phyloP scores from a whole-genome alignment of 2,888 invertebrate species.

The Panopea generosa region DNA sequence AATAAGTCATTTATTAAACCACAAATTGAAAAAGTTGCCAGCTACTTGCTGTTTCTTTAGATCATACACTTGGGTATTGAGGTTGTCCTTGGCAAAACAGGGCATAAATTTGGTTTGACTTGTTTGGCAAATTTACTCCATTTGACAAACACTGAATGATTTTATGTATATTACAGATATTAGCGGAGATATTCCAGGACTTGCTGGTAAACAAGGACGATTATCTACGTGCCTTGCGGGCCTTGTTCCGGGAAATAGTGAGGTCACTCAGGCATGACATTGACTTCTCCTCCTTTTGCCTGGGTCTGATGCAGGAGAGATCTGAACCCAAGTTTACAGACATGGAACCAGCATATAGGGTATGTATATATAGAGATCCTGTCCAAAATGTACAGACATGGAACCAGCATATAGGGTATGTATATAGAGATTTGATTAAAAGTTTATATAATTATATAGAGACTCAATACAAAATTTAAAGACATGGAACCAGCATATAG shows the following conservation, averaged over 20 bases:
- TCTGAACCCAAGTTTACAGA: conserved; percentile 82
- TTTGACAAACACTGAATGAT: too few species aligned
- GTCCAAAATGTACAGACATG: conserved; percentile 81
- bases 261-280: conserved; percentile 93
- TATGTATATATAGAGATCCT: conserved; percentile 65
- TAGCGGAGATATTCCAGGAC: conserved; percentile 89
- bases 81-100: too few species aligned
- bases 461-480: too few species aligned
- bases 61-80: too few species aligned
- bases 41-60: too few species aligned
- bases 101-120: too few species aligned
- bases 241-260: conserved; percentile 94
- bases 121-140: too few species aligned
- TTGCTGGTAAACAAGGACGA: conserved; percentile 92
- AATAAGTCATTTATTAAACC: too few species aligned
- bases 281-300: conserved; percentile 92
- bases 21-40: too few species aligned
- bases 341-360: conserved; percentile 83
- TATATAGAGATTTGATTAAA: too few species aligned
- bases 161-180: conserved; percentile 76
- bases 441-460: too few species aligned
- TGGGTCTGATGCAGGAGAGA: conserved; percentile 89
- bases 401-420: conserved; percentile 82
- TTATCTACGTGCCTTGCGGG: conserved; percentile 93
- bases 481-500: too few species aligned